Base-by-base conservation (phyloP, 2,113 vertebrate genomes). In the Mirounga angustirostris region DNA sequence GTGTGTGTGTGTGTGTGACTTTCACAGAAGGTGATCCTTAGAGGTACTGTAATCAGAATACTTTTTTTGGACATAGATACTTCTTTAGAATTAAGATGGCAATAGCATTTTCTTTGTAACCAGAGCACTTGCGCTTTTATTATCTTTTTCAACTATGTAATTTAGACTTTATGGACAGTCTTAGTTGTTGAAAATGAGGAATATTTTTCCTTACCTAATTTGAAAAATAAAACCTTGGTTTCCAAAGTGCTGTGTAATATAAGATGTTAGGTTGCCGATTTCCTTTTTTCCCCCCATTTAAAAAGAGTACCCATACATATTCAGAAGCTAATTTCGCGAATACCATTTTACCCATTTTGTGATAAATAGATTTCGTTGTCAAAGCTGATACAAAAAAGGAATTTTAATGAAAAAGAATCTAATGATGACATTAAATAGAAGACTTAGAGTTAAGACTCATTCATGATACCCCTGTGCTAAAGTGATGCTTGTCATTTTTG, bases 361-460 rank as follows among this genome's bases (percentile, higher is more conserved):
- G 74, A 95, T 82, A 80, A 86, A 46, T 79, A 89, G 67, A 93
- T 91, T 97, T 91, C 30, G 21, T 71, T 94, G 67, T 89, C 78
- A 90, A 40, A 88, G 50, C 30, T 95, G 63, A 93, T 96, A 52
- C 36, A 76, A 69, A 94, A 76, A 97, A 84, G 89, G 54, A 76
- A 36, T 69, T 92, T 90, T 94, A 86, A 83, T 92, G 71, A 96
- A 85, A 97, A 80, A 94, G 43, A 91, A 82, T 95, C 56, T 97
- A 86, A 73, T 94, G 67, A 90, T 96, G 71, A 95, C 67, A 95
- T 76, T 94, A 93, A 96, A 90, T 80, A 52, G 59, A 96, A 95
- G 12, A 93, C 96, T 93, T 93, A 90, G 50, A 96, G 89, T 96
- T 87, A 90, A 97, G 95, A 71, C 59, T 92, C 19, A 80, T 92